Percentiles rank a stretch among this genome's conserved stretches.
Conservation (phyloP, 2,888 invertebrate species). For the Pseudoips prasinana region DNA sequence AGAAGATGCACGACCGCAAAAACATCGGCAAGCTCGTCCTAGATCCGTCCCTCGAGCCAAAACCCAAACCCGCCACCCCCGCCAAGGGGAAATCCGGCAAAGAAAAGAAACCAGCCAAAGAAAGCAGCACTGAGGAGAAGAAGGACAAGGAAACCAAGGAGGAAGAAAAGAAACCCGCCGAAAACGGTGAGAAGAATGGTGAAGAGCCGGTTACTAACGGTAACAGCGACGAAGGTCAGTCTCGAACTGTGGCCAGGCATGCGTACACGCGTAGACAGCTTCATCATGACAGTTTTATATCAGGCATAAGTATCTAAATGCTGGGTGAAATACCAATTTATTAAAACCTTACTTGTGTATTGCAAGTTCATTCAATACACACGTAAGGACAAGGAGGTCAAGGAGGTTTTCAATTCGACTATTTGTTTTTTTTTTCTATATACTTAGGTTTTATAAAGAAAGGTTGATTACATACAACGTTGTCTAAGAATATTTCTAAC, state of each 20-base stretch:
- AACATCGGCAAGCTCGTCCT: constrained; percentile 94
- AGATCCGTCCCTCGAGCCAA: constrained; percentile 90
- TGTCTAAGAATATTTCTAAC: no score
- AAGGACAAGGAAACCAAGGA: constrained; percentile 83
- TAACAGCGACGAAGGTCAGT: constrained; percentile 81
- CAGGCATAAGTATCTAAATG: not conserved
- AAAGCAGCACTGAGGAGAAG: constrained; percentile 86
- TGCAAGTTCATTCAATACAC: no score
- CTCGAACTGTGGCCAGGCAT: constrained; percentile 61
- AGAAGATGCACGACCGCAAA: constrained; percentile 95
- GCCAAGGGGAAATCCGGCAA: constrained; percentile 88
- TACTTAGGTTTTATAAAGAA: no score
- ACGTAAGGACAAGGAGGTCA: no score
- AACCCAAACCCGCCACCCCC: constrained; percentile 90
- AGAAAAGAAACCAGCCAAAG: constrained; percentile 84
- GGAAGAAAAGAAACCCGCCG: constrained; percentile 72
- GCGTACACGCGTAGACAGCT: constrained; percentile 60
- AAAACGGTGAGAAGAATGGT: constrained; percentile 76
- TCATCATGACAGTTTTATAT: constrained; percentile 16
- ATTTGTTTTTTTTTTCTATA: no score
- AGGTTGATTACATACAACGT: no score
- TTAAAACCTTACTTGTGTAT: no score
- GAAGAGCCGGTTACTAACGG: constrained; percentile 79
- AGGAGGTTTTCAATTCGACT: no score
- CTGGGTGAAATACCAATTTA: constrained; percentile 21